These are phyloP conservation scores for Ophion ellenae DNA, from an alignment of 2,888 invertebrate genomes.

Conservation along the genomic window DNA sequence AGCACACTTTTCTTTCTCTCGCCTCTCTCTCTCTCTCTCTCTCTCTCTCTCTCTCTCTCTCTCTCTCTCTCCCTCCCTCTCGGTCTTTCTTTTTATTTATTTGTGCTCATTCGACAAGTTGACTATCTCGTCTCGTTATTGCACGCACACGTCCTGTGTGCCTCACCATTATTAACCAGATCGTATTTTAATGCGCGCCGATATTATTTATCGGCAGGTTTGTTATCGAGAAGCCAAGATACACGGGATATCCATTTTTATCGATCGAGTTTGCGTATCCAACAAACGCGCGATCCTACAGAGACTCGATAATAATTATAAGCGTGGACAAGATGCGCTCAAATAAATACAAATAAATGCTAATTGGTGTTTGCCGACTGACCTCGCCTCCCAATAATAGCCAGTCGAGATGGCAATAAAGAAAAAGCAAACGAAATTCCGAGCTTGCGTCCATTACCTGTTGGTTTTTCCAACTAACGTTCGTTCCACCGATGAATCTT, in stretches of 20 bases:
- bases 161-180: constrained; percentile 34
- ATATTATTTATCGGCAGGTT: constrained; percentile 55
- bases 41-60: not conserved
- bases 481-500: too few species aligned
- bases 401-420: too few species aligned
- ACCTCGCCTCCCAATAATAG: not conserved
- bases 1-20: constrained; percentile 37
- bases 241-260: constrained; percentile 32
- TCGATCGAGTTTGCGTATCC: constrained; percentile 1
- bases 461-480: too few species aligned
- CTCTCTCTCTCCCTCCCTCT: constrained; percentile 7
- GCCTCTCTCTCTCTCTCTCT: constrained; percentile 5
- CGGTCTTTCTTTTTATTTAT: constrained; percentile 15
- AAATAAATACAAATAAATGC: constrained; percentile 27
- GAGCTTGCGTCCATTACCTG: not conserved
- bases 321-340: constrained; percentile 10
- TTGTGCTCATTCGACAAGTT: constrained; percentile 45
- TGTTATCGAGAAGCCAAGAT: constrained; percentile 32
- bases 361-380: constrained; percentile 31
- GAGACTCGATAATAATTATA: constrained; percentile 49
- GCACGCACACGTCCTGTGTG: not conserved
- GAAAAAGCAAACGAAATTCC: not conserved
- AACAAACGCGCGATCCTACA: not conserved
- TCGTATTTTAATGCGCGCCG: constrained; percentile 38
- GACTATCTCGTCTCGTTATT: constrained; percentile 62